Evolutionary conservation across 2,888 invertebrate species (phyloP), one percentile per base, ranked within the genome.

Genomic region (Eupithecia abbreviata): DNA sequence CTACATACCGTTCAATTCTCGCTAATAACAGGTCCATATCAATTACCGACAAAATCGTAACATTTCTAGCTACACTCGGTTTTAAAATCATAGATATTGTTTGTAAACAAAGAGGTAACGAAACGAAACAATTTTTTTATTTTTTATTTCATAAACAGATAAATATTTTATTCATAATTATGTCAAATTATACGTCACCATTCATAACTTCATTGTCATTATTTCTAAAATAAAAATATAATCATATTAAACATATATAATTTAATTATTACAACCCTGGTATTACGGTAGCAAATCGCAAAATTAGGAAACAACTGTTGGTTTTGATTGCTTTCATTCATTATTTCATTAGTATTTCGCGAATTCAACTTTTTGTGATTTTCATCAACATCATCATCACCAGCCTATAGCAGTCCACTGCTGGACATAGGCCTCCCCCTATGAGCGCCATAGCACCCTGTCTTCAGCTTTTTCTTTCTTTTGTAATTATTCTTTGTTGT

Each of bases 41-140:
- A 79, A 81, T 81, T 81, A 77, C 80, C 0, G 2, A 66, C 42
- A 78, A 76, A 72, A 77, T 78, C 42, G 72, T 72, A 62, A 70
- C 72, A n/a, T 18, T 18, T 58, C 55, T 58, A 58, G 55, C 55
- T 58, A 18, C 55, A 4, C 7, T 55, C n/a, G 75, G 49, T 72
- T 67, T 9, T 58, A 58, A 3, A 58, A 58, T 58, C 58, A 9
- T 10, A 18, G 18, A 58, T 58, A 18, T 18, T 18, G 9, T 18
- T 18, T 58, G 58, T 18, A 18, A 18, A 58, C 58, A 55, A 55
- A n/a, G 7, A 2, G n/a, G 6, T 55, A 51, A 51, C 49, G 30
- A 30, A 30, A 2, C 12, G 0, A 55, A 55, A 55, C 2, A 58
- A 58, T 10, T 58, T 3, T 2, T 58, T 30, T 30, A 30, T 30